A percentile compares a stretch with the other conserved stretches of the same genome.
These are phyloP conservation scores for Acridotheres tristis DNA, from an alignment of 2,797 vertebrate species.

Conservation along the genomic window DNA sequence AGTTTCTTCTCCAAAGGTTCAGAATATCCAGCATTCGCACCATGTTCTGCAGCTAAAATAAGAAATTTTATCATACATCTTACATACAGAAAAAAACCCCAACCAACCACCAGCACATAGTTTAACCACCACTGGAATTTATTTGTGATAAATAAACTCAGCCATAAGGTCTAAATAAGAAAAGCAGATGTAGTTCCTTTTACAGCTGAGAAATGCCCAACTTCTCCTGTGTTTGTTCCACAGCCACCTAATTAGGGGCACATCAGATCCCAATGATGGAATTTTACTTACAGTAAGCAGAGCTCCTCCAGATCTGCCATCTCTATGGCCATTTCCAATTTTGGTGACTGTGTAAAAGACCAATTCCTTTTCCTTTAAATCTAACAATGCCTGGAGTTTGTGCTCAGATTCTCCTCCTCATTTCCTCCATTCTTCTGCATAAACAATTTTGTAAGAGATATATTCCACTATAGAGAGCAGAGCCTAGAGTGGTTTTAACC, in stretches of 20 bases:
- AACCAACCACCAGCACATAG: not conserved
- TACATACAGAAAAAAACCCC: not conserved
- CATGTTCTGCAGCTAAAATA: not conserved
- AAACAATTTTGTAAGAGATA: not conserved
- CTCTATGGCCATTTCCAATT: not conserved
- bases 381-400: not conserved
- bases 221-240: not conserved
- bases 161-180: not conserved
- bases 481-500: not conserved
- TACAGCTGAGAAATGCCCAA: not conserved
- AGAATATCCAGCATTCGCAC: not conserved
- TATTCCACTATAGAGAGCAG: not conserved
- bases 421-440: not conserved
- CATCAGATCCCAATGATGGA: fast-evolving
- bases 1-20: not conserved
- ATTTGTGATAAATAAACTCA: not conserved
- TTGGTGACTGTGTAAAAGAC: not conserved
- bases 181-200: not conserved
- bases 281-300: not conserved
- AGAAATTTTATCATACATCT: not conserved
- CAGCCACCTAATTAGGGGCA: not conserved
- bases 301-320: not conserved
- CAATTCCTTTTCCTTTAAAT: not conserved
- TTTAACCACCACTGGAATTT: not conserved
- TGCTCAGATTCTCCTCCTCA: not conserved